A percentile compares a stretch with the other conserved stretches of the same genome.
Evolutionary conservation across 2,113 vertebrate species (phyloP).

Genomic region (Arvicanthis niloticus): DNA sequence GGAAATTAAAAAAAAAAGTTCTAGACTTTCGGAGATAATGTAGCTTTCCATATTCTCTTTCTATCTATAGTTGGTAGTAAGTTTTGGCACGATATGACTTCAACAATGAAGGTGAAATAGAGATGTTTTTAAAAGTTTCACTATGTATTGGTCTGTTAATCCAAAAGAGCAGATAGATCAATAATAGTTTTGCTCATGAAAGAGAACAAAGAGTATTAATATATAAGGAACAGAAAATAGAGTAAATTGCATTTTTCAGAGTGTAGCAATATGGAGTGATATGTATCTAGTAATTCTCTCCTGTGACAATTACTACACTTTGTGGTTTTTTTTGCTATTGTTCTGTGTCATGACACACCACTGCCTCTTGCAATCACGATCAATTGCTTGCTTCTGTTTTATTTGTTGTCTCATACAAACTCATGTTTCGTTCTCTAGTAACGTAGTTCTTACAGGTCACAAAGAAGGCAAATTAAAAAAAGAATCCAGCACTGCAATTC

Average conservation of each 20-base stretch:
- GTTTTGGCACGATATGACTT: constrained; percentile 14
- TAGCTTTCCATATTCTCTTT: constrained; percentile 7
- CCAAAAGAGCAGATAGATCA: neutral
- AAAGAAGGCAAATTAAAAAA: neutral
- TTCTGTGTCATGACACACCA: constrained; percentile 36
- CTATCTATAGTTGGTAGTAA: constrained; percentile 8
- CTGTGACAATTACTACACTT: constrained; percentile 2
- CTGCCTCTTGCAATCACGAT: neutral
- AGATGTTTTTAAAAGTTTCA: neutral
- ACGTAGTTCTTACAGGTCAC: constrained; percentile 6
- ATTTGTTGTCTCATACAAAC: constrained; percentile 42
- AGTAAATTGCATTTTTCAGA: neutral
- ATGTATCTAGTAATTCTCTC: neutral
- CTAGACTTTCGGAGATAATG: constrained; percentile 14
- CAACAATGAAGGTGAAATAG: neutral
- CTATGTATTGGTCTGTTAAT: neutral
- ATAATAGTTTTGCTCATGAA: constrained; percentile 17
- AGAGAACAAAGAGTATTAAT: neutral
- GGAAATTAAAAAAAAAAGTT: constrained; percentile 7
- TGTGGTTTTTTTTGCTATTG: neutral
- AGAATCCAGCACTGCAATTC: neutral
- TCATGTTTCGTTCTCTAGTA: constrained; percentile 53
- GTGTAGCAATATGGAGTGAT: neutral
- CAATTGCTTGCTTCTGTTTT: constrained; percentile 3
- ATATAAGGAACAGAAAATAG: neutral